Evolutionary conservation across 2,888 invertebrate genomes (phyloP), one percentile per base, ranked within the genome.

Genomic region (Limnephilus rhombicus): DNA sequence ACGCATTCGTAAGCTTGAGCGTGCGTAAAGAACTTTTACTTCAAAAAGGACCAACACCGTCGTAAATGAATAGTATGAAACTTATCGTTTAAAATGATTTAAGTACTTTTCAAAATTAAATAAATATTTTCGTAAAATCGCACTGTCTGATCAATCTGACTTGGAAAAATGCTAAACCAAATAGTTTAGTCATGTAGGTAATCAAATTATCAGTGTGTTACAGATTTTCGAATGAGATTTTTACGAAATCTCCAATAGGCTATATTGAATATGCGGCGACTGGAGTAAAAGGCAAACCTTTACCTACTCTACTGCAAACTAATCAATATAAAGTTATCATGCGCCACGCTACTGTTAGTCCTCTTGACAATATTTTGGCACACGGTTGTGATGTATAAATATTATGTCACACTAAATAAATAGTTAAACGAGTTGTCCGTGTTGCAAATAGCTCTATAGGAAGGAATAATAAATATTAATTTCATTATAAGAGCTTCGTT

Each of bases 291-390:
- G 82, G 29, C 15, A 82, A 82, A 82, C 31, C 31, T 34, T 82
- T 82, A 82, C 29, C 82, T 34, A 34, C 82, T 82, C 31, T 31
- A 1, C 82, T 15, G 18, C 34, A 82, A 82, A 82, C 18, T 34
- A 34, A 68, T 68, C 68, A 68, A 68, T 68, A 37, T 68, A 68
- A 24, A 68, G 68, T 90, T 49, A 29, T 82, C 45, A 81, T 91
- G 49, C 37, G 91, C 45, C 34, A 91, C 41, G 91, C 41, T 80
- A 86, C 91, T 34, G 37, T 86, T 87, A 91, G 85, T 86, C 86
- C 18, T 37, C 68, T 91, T 91, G 53, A 68, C 68, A 41, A 31
- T 80, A 86, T 45, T 90, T 90, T 82, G 49, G 49, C 81, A 82
- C 49, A 31, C 80, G 45, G 45, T 90, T n/a, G 82, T 81, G 31